Evolutionary conservation across 2,113 vertebrate species (phyloP).

Genomic region (Canis aureus): DNA sequence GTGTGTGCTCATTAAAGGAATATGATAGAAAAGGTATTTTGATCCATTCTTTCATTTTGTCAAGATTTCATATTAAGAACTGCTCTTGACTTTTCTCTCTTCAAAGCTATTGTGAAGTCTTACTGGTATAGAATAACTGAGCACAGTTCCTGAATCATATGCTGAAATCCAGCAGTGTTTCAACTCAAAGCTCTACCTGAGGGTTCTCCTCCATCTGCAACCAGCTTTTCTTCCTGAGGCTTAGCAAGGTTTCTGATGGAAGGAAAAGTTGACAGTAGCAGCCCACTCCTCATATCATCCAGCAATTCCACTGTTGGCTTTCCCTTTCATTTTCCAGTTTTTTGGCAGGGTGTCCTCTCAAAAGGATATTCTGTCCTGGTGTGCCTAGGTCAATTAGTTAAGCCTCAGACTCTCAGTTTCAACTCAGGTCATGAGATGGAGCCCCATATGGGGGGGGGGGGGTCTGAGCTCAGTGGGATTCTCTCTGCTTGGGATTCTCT

Average conservation of each 20-base stretch:
- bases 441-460: background rate
- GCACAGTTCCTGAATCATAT: background rate
- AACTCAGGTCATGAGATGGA: background rate
- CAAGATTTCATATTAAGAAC: background rate
- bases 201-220: background rate
- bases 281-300: background rate
- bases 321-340: background rate
- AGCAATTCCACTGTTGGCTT: background rate
- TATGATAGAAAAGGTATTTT: background rate
- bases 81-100: background rate
- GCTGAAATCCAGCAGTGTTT: background rate
- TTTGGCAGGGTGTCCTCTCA: background rate
- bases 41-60: conserved; percentile 33
- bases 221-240: background rate
- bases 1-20: conserved; percentile 15
- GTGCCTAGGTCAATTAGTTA: background rate
- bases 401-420: background rate
- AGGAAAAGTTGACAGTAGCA: background rate
- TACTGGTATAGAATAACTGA: background rate
- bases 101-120: background rate
- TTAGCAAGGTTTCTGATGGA: background rate
- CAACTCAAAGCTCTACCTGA: too few species aligned
- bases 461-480: background rate
- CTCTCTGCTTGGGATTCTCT: background rate
- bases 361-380: background rate